These are phyloP conservation scores for Notocelia uddmanniana DNA, from an alignment of 2,888 invertebrate species.

Conservation along the genomic window DNA sequence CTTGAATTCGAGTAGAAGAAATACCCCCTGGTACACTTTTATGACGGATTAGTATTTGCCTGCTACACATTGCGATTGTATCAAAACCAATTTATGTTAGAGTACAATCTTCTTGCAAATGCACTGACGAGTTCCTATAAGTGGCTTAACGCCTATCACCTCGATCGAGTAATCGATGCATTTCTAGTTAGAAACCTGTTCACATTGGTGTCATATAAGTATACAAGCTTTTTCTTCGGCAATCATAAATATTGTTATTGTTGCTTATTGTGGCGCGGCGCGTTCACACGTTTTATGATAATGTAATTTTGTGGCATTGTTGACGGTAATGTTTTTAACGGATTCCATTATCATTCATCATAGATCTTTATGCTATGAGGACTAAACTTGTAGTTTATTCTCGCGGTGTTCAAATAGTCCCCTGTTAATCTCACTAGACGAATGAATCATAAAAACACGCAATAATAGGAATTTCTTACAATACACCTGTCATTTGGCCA, in stretches of 20 bases:
- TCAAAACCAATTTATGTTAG: too few species aligned
- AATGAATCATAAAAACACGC: background rate
- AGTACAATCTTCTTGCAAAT: too few species aligned
- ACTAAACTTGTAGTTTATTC: conserved; percentile 1
- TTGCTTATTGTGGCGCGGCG: conserved; percentile 41
- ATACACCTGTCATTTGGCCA: background rate
- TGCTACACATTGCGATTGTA: too few species aligned
- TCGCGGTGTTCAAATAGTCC: background rate
- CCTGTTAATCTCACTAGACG: background rate
- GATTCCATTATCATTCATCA: conserved; percentile 41
- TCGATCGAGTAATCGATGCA: conserved; percentile 37
- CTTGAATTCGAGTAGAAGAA: too few species aligned
- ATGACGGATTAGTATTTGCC: too few species aligned
- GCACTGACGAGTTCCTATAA: background rate
- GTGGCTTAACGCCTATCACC: conserved; percentile 10
- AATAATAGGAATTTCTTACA: background rate
- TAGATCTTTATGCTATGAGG: conserved; percentile 25
- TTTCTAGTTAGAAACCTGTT: conserved; percentile 46
- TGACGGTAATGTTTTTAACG: conserved; percentile 39
- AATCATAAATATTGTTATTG: conserved; percentile 46
- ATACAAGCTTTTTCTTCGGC: conserved; percentile 42
- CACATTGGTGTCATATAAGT: conserved; percentile 44
- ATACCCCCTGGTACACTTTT: too few species aligned
- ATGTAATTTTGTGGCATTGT: conserved; percentile 42
- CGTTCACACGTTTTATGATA: conserved; percentile 46